phyloP scores from a whole-genome alignment of 2,113 vertebrate genomes.

The Syngnathus scovelli region DNA sequence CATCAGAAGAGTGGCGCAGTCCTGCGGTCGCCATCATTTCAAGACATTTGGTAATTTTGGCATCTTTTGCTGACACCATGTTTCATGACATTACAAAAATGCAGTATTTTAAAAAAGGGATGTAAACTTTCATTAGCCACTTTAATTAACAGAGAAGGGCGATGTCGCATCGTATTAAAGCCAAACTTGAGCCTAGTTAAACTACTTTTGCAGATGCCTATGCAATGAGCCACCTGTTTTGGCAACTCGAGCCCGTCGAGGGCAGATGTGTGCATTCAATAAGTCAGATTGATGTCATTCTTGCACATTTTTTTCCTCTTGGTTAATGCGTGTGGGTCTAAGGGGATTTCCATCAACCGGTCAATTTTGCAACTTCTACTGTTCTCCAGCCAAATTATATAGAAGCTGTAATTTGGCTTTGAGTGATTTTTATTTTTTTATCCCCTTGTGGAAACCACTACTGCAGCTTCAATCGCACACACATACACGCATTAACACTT shows the following conservation, averaged over 20 bases:
- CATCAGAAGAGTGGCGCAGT: not conserved
- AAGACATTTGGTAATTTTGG: not conserved
- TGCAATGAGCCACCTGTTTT: slow-evolving; percentile 12
- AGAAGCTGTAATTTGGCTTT: slow-evolving; percentile 54
- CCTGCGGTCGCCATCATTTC: not conserved
- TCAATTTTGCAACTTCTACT: slow-evolving; percentile 41
- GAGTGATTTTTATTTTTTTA: not conserved
- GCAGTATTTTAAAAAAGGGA: not conserved
- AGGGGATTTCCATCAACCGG: slow-evolving; percentile 40
- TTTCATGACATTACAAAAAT: not conserved
- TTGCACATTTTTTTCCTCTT: slow-evolving; percentile 5
- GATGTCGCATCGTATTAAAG: not conserved
- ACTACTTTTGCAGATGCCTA: slow-evolving; percentile 4
- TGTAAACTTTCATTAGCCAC: slow-evolving; percentile 1
- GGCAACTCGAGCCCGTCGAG: not conserved
- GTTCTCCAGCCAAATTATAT: slow-evolving; percentile 60
- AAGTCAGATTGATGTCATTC: slow-evolving; percentile 15
- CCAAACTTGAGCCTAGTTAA: slow-evolving; percentile 1
- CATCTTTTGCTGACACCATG: not conserved
- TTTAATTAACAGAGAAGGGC: not conserved
- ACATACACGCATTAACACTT: not conserved
- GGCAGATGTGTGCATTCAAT: slow-evolving; percentile 7
- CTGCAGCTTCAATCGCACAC: not conserved
- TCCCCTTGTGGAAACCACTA: slow-evolving; percentile 6
- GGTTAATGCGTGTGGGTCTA: slow-evolving; percentile 13